These are phyloP conservation scores for Dryococelus australis DNA, from an alignment of 2,888 invertebrate genomes.

Conservation along the genomic window DNA sequence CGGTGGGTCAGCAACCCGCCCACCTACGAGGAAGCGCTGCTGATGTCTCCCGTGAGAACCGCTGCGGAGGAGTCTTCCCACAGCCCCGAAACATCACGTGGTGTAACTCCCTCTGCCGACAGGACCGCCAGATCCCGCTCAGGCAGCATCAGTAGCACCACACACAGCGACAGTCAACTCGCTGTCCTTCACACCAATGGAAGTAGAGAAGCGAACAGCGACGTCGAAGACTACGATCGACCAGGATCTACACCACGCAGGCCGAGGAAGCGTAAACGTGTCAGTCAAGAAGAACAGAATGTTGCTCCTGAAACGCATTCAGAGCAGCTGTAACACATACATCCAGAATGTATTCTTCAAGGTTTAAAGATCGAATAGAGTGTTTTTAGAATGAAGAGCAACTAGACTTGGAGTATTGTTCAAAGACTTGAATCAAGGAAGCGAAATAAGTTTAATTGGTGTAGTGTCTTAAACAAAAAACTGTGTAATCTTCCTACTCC, in stretches of 20 bases:
- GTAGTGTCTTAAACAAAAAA: too few relatives aligned
- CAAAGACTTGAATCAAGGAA: too few relatives aligned
- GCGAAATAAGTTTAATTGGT: too few relatives aligned
- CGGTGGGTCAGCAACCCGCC: not conserved
- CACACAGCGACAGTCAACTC: not conserved
- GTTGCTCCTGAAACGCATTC: not conserved
- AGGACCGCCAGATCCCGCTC: not conserved
- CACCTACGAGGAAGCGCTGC: not conserved
- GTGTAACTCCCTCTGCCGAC: not conserved
- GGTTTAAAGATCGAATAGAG: too few relatives aligned
- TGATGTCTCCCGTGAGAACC: not conserved
- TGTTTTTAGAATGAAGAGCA: too few relatives aligned
- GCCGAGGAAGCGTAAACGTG: not conserved
- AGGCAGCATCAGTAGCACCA: not conserved
- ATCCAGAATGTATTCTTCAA: too few relatives aligned
- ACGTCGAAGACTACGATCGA: not conserved
- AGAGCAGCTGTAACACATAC: not conserved
- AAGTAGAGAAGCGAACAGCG: not conserved
- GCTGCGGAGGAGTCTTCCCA: not conserved
- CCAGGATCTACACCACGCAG: not conserved
- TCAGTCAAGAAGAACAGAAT: not conserved
- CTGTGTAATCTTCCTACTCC: too few relatives aligned
- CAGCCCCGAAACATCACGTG: not conserved
- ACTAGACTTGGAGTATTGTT: too few relatives aligned
- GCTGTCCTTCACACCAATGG: not conserved